A percentile compares a stretch with the other conserved stretches of the same genome.
phyloP scores from a whole-genome alignment of 2,797 vertebrate species.

The Hipposideros larvatus region DNA sequence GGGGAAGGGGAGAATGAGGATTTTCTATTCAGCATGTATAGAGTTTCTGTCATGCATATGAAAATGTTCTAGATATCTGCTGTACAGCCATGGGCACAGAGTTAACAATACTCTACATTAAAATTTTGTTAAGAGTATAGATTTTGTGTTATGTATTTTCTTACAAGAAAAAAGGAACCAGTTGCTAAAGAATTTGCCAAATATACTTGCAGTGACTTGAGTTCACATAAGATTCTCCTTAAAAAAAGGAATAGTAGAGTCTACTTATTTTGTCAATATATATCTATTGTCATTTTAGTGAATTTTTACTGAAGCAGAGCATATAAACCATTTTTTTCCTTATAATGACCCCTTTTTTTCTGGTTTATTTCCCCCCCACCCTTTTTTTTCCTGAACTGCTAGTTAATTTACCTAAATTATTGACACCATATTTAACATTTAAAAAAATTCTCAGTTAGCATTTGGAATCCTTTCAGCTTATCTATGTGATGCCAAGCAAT shows the following conservation, averaged over 20 bases:
- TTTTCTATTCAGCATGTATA: background rate
- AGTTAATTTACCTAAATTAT: slow-evolving; percentile 26
- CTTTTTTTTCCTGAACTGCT: background rate
- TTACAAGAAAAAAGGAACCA: background rate
- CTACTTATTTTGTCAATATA: background rate
- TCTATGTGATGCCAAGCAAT: background rate
- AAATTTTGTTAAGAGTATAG: background rate
- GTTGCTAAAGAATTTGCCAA: background rate
- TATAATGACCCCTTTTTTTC: background rate
- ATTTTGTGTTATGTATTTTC: background rate
- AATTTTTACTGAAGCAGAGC: background rate
- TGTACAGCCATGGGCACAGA: background rate
- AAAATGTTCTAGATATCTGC: background rate
- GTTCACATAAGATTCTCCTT: background rate
- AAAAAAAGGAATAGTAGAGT: background rate
- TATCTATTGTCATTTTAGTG: background rate
- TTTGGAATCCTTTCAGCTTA: background rate
- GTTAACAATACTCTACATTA: background rate
- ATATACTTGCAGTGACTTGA: background rate
- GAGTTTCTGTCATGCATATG: background rate
- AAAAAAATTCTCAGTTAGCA: background rate
- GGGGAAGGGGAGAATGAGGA: too few relatives aligned
- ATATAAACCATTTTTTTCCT: background rate
- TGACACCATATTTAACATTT: background rate
- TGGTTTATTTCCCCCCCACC: background rate